Base-by-base conservation (phyloP, 2,797 vertebrate species). In the Oreonectes daqikongensis region DNA sequence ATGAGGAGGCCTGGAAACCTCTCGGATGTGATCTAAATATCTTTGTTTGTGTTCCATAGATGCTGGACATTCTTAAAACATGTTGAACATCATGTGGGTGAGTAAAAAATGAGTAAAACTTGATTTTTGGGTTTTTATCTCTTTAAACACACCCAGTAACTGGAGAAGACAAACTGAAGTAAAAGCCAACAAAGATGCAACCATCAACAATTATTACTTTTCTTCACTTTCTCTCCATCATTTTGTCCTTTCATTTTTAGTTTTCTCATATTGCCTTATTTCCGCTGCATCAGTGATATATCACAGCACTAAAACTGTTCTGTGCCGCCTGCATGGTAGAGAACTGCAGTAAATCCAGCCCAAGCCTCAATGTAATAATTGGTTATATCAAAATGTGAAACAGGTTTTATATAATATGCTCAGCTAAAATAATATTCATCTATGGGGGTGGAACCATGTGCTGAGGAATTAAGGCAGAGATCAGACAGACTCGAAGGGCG, bases 371-470 rank as follows among this genome's bases (percentile, higher is more conserved):
- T 60, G 10, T 69, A 60, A 68, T 60, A 68, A 69, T 38, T 76
- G 40, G 64, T 35, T 76, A 32, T 53, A 42, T 60, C 4, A 14
- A 69, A 60, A 76, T 50, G n/a, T 69, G 26, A n/a, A 61, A 61
- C 65, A 69, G 65, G 55, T 38, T 68, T 69, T 50, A 77, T 68
- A 22, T 75, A 68, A 75, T 75, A 75, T 68, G 64, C 22, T 67
- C 53, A 38, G 20, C 65, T 69, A 15, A 69, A 69, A 77, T 60
- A 59, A 75, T 48, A 5, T 59, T 57, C 20, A 52, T 20, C 66
- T 52, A 24, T 63, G 57, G 44, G 30, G 57, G 55, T 53, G 55
- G 75, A 69, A 69, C 57, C 42, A 10, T 53, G 66, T 20, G 32
- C 24, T 77, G 52, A 63, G 66, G 55, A 63, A 77, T 69, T 61